These are phyloP conservation scores for Phodopus roborovskii DNA, from an alignment of 2,113 vertebrate genomes.

Conservation along the genomic window DNA sequence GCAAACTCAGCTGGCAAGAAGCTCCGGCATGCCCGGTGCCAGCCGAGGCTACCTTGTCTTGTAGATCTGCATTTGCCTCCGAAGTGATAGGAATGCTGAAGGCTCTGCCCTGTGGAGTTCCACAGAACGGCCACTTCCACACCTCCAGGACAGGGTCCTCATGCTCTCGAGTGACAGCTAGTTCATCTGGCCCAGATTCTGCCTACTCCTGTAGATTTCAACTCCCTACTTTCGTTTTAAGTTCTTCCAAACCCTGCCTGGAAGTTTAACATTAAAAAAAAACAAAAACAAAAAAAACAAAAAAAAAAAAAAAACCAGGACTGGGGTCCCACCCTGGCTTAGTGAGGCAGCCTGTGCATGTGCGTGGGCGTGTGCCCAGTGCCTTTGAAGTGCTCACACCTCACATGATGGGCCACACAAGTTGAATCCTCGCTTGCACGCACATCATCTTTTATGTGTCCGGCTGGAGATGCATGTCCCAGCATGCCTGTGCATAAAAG, in stretches of 20 bases:
- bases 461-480: not conserved
- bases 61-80: fast-evolving
- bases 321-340: not conserved
- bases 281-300: not conserved
- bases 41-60: not conserved
- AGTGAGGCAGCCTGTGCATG: not conserved
- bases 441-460: fast-evolving
- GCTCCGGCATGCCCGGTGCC: not conserved
- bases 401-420: not conserved
- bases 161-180: not conserved
- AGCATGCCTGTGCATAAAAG: not conserved
- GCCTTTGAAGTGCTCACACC: not conserved
- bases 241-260: not conserved
- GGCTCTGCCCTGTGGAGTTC: not conserved
- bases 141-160: not conserved
- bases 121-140: not conserved
- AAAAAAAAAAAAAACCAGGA: not conserved
- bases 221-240: not conserved
- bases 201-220: not conserved
- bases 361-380: not conserved
- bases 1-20: not conserved
- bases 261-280: not conserved
- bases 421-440: not conserved
- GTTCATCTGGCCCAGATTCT: not conserved
- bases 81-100: no score